Conservation (phyloP, 2,797 vertebrate genomes). For the Sebastes ruberrimus region DNA sequence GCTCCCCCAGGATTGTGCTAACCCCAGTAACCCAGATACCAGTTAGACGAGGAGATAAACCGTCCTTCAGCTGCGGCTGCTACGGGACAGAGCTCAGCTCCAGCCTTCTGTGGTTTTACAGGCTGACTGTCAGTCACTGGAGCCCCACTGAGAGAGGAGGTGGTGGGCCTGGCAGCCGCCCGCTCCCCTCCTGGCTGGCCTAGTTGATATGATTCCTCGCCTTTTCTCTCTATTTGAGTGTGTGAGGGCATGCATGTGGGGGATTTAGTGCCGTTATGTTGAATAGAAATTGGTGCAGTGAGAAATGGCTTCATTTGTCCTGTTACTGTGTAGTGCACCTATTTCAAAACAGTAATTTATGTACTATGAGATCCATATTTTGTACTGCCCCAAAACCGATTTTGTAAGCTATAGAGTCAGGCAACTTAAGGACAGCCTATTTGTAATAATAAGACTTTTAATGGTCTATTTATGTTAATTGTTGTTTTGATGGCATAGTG, state of each 20-base stretch:
- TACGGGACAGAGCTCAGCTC: slow-evolving; percentile 43
- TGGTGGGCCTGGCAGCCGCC: slow-evolving; percentile 45
- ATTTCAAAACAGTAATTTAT: not conserved
- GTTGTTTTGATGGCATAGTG: not conserved
- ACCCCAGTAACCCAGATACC: slow-evolving; percentile 71
- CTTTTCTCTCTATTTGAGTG: slow-evolving; percentile 2
- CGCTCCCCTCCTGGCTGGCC: slow-evolving; percentile 43
- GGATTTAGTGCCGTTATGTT: slow-evolving; percentile 37
- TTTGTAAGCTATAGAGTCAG: not conserved
- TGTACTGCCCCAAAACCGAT: not conserved
- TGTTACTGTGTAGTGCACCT: not conserved
- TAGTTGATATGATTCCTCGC: slow-evolving; percentile 60
- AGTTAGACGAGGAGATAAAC: slow-evolving; percentile 50
- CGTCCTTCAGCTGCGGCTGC: slow-evolving; percentile 42
- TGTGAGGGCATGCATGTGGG: slow-evolving; percentile 14
- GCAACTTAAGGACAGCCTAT: not conserved
- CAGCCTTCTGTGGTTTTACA: slow-evolving; percentile 44
- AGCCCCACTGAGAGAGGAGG: slow-evolving; percentile 47
- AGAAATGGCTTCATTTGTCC: slow-evolving; percentile 11
- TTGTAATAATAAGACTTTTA: not conserved
- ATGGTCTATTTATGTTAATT: not conserved
- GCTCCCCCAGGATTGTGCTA: slow-evolving; percentile 48
- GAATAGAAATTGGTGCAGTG: slow-evolving; percentile 34
- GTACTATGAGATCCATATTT: not conserved
- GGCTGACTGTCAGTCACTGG: slow-evolving; percentile 55